phyloP scores from a whole-genome alignment of 2,797 vertebrate genomes.

The Syngnathus rostellatus region DNA sequence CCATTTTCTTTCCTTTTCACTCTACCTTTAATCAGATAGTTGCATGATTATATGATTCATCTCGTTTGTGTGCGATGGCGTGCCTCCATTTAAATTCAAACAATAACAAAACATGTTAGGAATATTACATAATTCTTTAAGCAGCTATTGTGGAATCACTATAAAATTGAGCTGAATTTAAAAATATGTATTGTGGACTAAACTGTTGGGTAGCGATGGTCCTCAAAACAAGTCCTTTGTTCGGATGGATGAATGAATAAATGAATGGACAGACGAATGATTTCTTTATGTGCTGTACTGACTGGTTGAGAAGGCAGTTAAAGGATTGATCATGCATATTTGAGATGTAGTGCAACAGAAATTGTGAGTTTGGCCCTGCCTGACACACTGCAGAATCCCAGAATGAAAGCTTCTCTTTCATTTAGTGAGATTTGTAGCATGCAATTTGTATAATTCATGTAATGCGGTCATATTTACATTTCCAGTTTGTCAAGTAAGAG shows the following conservation, averaged over 20 bases:
- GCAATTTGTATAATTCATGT: too few species aligned
- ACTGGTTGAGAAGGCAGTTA: background rate
- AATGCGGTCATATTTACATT: background rate
- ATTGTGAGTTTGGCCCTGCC: background rate
- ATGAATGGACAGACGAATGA: too few species aligned
- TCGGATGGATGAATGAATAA: too few species aligned
- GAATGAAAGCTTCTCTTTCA: background rate
- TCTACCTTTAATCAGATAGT: background rate
- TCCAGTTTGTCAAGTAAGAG: background rate
- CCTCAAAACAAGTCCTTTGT: too few species aligned
- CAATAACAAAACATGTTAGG: background rate
- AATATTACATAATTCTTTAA: too few species aligned
- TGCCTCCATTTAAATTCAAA: background rate
- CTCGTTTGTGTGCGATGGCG: too few species aligned
- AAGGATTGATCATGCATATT: background rate
- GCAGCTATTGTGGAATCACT: too few species aligned
- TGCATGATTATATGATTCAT: background rate
- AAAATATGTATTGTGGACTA: too few species aligned
- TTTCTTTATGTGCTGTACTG: too few species aligned
- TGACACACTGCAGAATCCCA: background rate
- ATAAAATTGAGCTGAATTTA: too few species aligned
- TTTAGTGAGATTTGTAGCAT: background rate
- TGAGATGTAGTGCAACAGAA: background rate
- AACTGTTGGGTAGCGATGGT: too few species aligned
- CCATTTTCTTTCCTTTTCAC: background rate